Evolutionary conservation across 2,888 invertebrate genomes (phyloP).

Genomic region (Volucella inflata): DNA sequence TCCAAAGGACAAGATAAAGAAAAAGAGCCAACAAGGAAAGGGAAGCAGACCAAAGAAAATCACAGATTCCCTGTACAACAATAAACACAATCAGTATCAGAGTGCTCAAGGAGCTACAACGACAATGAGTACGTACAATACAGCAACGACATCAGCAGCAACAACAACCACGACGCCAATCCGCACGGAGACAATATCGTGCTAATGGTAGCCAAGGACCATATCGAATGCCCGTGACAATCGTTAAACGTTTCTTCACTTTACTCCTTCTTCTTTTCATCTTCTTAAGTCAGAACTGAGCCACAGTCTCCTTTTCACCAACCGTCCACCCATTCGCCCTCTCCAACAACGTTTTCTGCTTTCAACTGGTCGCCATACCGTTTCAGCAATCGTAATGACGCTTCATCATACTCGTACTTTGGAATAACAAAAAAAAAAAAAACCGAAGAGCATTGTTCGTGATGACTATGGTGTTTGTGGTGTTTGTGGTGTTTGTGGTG

Average conservation of each 20-base stretch:
- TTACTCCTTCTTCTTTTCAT: conserved; percentile 12
- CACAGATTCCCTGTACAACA: conserved; percentile 70
- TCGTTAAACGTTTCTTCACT: conserved; percentile 66
- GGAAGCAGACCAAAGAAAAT: conserved; percentile 45
- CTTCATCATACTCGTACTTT: conserved; percentile 71
- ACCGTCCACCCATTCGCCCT: conserved; percentile 21
- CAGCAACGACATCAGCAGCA: not conserved
- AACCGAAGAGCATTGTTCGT: conserved; percentile 41
- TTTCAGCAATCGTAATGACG: conserved; percentile 49
- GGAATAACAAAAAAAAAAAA: conserved; percentile 56
- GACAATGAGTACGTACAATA: conserved; percentile 13
- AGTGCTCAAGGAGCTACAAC: conserved; percentile 55
- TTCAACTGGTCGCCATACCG: too few species aligned
- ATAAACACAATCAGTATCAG: conserved; percentile 74
- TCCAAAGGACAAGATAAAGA: conserved; percentile 8
- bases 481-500: conserved; percentile 39
- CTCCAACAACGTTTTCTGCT: too few species aligned
- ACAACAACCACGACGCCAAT: conserved; percentile 59
- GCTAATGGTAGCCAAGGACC: conserved; percentile 73
- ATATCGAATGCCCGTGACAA: conserved; percentile 75
- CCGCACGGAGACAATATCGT: conserved; percentile 72
- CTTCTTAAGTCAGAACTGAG: conserved; percentile 13
- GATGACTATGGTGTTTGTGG: not conserved
- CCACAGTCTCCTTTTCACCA: conserved; percentile 26
- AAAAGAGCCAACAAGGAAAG: conserved; percentile 8